These are phyloP conservation scores for Vombatus ursinus DNA, from an alignment of 2,113 vertebrate species.

Conservation along the genomic window DNA sequence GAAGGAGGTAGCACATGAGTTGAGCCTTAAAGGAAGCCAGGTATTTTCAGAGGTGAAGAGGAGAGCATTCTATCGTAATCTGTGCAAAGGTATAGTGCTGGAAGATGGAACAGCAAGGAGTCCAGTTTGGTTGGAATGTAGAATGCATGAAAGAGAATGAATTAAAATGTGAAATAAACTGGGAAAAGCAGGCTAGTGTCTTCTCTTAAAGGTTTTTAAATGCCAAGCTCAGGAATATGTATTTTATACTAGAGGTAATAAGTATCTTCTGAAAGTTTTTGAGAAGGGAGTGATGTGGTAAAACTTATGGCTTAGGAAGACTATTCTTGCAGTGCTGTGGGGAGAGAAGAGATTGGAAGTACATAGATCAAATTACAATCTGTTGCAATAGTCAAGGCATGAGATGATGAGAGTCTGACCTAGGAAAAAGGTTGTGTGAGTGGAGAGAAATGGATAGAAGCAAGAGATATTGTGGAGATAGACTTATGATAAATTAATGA, in stretches of 20 bases:
- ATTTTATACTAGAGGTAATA: background rate
- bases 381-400: background rate
- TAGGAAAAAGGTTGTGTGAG: background rate
- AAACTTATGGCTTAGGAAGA: background rate
- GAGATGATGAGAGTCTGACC: background rate
- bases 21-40: no score
- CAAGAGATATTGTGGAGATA: background rate
- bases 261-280: background rate
- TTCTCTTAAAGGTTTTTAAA: no score
- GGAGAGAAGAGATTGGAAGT: background rate
- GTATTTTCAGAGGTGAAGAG: no score
- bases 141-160: no score
- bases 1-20: no score
- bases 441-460: no score
- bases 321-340: background rate
- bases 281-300: background rate
- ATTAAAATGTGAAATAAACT: background rate
- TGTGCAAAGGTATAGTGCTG: no score
- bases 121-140: no score
- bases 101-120: no score
- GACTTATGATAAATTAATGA: background rate
- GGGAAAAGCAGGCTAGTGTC: background rate
- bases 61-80: no score
- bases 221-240: background rate
- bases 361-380: background rate